Evolutionary conservation across 2,797 vertebrate species (phyloP).

Genomic region (Nyctibius grandis): DNA sequence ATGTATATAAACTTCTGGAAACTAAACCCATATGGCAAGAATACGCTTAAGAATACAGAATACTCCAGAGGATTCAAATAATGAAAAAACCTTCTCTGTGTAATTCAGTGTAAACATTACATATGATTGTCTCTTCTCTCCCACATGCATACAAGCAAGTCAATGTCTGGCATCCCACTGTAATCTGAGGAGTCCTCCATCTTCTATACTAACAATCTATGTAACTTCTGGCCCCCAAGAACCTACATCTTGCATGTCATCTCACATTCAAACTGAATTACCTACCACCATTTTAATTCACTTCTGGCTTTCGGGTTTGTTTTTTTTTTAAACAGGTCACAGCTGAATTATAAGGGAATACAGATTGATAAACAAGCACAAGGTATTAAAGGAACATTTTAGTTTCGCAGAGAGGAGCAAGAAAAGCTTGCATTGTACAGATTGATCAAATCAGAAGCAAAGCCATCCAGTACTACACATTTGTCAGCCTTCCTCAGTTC

Average conservation of each 20-base stretch:
- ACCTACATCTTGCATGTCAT: background rate
- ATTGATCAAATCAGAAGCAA: background rate
- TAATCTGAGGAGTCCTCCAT: background rate
- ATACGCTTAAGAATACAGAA: background rate
- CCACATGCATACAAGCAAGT: background rate
- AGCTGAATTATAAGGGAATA: background rate
- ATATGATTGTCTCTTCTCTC: background rate
- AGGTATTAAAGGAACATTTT: background rate
- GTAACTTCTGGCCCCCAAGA: background rate
- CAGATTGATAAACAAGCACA: background rate
- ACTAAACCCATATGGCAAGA: slow-evolving; percentile 16
- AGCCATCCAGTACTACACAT: background rate
- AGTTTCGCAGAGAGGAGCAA: background rate
- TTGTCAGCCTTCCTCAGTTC: background rate
- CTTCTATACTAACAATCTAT: background rate
- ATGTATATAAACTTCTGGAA: slow-evolving; percentile 37
- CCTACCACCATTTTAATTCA: background rate
- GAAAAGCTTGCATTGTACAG: background rate
- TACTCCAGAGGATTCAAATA: background rate
- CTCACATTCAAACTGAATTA: background rate
- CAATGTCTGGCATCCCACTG: background rate
- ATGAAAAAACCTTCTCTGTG: background rate
- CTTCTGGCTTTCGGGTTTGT: background rate
- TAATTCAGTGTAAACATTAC: background rate
- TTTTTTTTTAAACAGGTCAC: background rate